These are phyloP conservation scores for Ostrea edulis DNA, from an alignment of 1,140 invertebrate species.

Conservation along the genomic window DNA sequence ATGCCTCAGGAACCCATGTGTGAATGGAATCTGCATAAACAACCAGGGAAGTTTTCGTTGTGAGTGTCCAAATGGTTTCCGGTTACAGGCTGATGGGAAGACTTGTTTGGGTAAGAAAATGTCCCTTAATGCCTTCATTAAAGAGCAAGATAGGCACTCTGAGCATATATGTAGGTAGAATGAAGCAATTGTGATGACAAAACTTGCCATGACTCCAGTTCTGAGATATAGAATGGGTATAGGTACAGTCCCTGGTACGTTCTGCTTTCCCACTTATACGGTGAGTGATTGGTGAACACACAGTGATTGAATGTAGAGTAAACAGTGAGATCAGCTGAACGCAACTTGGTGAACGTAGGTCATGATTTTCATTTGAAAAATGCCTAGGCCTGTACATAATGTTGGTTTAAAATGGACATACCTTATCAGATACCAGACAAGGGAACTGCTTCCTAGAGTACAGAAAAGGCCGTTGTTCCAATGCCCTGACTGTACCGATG, in stretches of 20 bases:
- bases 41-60: slow-evolving; percentile 86
- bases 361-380: too few species aligned
- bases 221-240: too few species aligned
- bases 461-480: slow-evolving; percentile 87
- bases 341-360: too few species aligned
- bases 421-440: slow-evolving; percentile 86
- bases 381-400: slow-evolving; percentile 8
- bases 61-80: slow-evolving; percentile 78
- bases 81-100: slow-evolving; percentile 73
- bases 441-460: slow-evolving; percentile 91
- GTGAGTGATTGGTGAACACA: too few species aligned
- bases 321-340: too few species aligned
- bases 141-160: too few species aligned
- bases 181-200: too few species aligned
- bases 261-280: too few species aligned
- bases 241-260: too few species aligned
- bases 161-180: too few species aligned
- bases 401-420: slow-evolving; percentile 32
- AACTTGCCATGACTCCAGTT: too few species aligned
- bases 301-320: too few species aligned
- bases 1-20: slow-evolving; percentile 91
- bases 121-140: background rate
- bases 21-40: slow-evolving; percentile 90
- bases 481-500: slow-evolving; percentile 87
- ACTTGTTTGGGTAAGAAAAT: slow-evolving; percentile 72